Base-by-base conservation (phyloP, 2,113 vertebrate genomes). In the Cyphomyrus plagiostoma region DNA sequence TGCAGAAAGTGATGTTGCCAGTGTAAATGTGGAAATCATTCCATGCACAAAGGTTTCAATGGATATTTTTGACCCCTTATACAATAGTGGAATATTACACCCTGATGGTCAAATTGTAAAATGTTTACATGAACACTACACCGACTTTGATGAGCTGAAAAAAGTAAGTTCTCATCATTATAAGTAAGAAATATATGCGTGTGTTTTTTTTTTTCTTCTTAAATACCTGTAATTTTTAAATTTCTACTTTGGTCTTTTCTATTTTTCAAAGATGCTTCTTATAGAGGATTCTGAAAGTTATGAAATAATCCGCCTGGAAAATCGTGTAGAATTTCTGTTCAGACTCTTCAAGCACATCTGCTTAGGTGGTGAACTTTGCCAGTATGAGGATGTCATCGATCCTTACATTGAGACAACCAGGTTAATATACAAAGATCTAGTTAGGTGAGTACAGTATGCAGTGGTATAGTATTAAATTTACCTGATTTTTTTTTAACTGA, bases 311-410 rank as follows among this genome's bases (percentile, higher is more conserved):
- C 96, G 96, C 92, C 93, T 88, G 3, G 48, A 91, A 86, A 96
- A 97, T 88, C 96, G 97, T 0, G 91, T 95, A 42, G 98, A 99
- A 93, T 98, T 99, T 92, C 94, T 99, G 1, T 99, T 99, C 91
- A 94, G 95, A 90, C 95, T 99, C 91, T 99, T 99, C 93, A 98
- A 98, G 92, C 98, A 99, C 91, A 93, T 99, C 88, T 98, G 97
- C 92, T 93, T 99, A 23, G 98, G 98, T 91, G 98, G 98, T 92
- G 88, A 95, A 62, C 95, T 99, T 70, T 98, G 98, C 93, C 98
- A 99, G 87, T 97, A 97, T 88, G 98, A 99, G 94, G 98, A 99
- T 92, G 89, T 89, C n/a, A 77, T 99, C 74, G 93, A 90, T 15
- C 97, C 97, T 1, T 99, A 99, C 92, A 94, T 98, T 90, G 96